These are phyloP conservation scores for Eulemur rubriventer DNA, from an alignment of 2,797 vertebrate genomes.

Conservation along the genomic window DNA sequence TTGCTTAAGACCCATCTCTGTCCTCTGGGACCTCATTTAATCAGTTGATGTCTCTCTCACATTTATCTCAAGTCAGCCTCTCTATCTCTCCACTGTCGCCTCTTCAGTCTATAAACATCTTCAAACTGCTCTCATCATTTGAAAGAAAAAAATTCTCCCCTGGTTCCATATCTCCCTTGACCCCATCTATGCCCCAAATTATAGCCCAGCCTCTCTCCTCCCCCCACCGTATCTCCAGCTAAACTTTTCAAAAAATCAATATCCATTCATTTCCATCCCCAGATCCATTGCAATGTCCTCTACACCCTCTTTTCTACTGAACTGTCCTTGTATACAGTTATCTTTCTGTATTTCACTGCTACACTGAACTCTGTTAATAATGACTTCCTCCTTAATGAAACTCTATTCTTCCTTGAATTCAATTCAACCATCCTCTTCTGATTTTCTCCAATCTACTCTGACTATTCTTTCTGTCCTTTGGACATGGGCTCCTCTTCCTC, in stretches of 20 bases:
- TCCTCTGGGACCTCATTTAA: constrained; percentile 25
- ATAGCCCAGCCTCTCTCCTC: not conserved
- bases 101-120: not conserved
- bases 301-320: not conserved
- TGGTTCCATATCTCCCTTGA: not conserved
- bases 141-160: not conserved
- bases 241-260: not conserved
- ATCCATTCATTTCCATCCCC: not conserved
- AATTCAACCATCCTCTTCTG: not conserved
- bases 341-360: not conserved
- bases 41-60: not conserved
- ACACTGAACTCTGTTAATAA: not conserved
- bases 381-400: not conserved
- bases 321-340: not conserved
- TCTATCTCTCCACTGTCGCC: not conserved
- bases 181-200: not conserved
- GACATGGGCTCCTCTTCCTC: not conserved
- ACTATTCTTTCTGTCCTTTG: not conserved
- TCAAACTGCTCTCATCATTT: not conserved
- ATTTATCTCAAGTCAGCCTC: not conserved
- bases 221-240: not conserved
- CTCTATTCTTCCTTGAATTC: not conserved
- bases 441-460: not conserved
- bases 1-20: not conserved
- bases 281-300: not conserved